A percentile compares a stretch with the other conserved stretches of the same genome.
phyloP scores from a whole-genome alignment of 2,888 invertebrate species.

The Microctonus hyperodae region DNA sequence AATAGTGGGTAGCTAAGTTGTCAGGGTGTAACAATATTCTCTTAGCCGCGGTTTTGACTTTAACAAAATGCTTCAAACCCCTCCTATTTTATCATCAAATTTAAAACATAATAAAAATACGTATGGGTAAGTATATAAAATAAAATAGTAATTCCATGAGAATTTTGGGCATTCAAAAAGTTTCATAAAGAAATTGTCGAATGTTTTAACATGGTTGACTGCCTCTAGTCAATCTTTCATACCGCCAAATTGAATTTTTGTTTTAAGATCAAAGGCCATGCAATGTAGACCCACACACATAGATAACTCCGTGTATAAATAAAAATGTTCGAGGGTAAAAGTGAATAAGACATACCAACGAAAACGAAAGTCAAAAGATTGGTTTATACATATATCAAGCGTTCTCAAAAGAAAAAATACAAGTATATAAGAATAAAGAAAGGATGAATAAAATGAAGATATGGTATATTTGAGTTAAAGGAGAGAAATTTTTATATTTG shows the following conservation, averaged over 20 bases:
- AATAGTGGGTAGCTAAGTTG: neutral
- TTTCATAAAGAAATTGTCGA: neutral
- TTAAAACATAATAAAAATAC: no score
- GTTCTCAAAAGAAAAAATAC: neutral
- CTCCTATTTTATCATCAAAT: neutral
- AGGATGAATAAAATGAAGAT: neutral
- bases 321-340: neutral
- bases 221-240: constrained; percentile 55
- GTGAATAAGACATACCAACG: constrained; percentile 8
- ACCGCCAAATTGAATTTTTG: constrained; percentile 59
- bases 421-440: neutral
- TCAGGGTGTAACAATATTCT: neutral
- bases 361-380: constrained; percentile 2
- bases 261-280: constrained; percentile 54
- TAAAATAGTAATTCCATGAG: no score
- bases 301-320: no score
- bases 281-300: constrained; percentile 46
- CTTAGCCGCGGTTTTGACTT: neutral
- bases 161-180: neutral
- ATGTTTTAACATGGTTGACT: constrained; percentile 47
- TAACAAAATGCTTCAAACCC: neutral
- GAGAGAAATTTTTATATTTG: neutral
- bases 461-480: constrained; percentile 9
- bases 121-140: neutral
- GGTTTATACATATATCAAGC: neutral